These are phyloP conservation scores for Drosophila tanythrix DNA, from an alignment of 2,888 invertebrate species.

Conservation along the genomic window DNA sequence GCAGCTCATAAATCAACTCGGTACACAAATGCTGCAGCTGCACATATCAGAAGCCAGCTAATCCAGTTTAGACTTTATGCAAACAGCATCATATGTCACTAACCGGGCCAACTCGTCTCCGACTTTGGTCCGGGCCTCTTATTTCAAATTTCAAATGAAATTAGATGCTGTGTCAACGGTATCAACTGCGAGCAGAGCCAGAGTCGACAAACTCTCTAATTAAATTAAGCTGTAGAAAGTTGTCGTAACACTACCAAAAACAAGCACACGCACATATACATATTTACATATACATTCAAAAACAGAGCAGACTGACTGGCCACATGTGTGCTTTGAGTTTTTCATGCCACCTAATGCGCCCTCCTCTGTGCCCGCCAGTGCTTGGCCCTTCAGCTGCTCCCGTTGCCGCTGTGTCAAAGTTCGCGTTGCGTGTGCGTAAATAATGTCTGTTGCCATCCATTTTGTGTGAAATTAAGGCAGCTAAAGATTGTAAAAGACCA, in stretches of 20 bases:
- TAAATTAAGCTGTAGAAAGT: conserved; percentile 74
- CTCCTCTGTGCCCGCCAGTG: background rate
- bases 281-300: background rate
- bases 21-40: conserved; percentile 64
- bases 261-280: conserved; percentile 10
- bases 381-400: conserved; percentile 3
- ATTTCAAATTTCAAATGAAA: conserved; percentile 64
- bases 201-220: conserved; percentile 64
- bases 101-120: conserved; percentile 27
- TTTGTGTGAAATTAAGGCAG: conserved; percentile 65
- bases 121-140: conserved; percentile 25
- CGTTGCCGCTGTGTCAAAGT: conserved; percentile 61
- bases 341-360: conserved; percentile 32
- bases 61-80: conserved; percentile 57
- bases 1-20: conserved; percentile 38
- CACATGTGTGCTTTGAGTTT: conserved; percentile 42
- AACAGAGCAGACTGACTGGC: conserved; percentile 31
- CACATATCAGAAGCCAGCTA: conserved; percentile 40
- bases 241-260: conserved; percentile 55
- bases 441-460: conserved; percentile 62
- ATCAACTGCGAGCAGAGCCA: conserved; percentile 8
- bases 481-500: conserved; percentile 49
- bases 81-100: conserved; percentile 66
- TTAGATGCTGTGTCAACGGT: conserved; percentile 60
- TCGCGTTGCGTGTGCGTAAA: conserved; percentile 57